Evolutionary conservation across 2,113 vertebrate genomes (phyloP).

Genomic region (Cryptomyrus ogoouensis): DNA sequence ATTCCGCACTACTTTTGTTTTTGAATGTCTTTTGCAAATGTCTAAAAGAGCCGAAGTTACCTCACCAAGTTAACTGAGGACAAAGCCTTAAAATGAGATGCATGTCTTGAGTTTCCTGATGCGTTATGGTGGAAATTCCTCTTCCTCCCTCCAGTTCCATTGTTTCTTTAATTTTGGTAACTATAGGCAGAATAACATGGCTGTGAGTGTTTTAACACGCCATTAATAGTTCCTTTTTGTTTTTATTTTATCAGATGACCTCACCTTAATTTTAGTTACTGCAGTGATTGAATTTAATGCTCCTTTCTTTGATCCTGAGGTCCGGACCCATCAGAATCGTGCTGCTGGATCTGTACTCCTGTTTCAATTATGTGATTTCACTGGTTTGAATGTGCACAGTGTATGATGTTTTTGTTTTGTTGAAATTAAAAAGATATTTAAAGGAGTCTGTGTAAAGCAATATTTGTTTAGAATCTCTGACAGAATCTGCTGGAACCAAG

Average conservation of each 20-base stretch:
- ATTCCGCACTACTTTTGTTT: not conserved
- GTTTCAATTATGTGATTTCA: not conserved
- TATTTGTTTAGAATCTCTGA: not conserved
- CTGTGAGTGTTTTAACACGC: not conserved
- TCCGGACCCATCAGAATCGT: not conserved
- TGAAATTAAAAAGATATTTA: slow-evolving; percentile 4
- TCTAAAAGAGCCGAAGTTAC: not conserved
- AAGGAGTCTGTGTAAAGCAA: not conserved
- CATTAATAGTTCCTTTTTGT: not conserved
- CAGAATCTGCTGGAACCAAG: not conserved
- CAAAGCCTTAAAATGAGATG: not conserved
- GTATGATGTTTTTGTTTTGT: not conserved
- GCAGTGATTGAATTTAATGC: not conserved
- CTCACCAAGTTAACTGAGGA: not conserved
- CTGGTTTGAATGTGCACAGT: not conserved
- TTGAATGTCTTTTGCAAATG: not conserved
- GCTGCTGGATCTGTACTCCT: not conserved
- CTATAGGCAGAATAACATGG: not conserved
- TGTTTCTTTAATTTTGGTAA: not conserved
- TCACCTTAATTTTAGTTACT: not conserved
- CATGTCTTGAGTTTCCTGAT: not conserved
- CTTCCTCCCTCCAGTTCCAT: not conserved
- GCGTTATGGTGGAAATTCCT: not conserved
- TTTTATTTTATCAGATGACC: not conserved
- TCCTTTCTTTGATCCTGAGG: not conserved